Percentiles rank a stretch among this genome's conserved stretches.
Evolutionary conservation across 2,113 vertebrate species (phyloP).

Genomic region (Dissostichus mawsoni): DNA sequence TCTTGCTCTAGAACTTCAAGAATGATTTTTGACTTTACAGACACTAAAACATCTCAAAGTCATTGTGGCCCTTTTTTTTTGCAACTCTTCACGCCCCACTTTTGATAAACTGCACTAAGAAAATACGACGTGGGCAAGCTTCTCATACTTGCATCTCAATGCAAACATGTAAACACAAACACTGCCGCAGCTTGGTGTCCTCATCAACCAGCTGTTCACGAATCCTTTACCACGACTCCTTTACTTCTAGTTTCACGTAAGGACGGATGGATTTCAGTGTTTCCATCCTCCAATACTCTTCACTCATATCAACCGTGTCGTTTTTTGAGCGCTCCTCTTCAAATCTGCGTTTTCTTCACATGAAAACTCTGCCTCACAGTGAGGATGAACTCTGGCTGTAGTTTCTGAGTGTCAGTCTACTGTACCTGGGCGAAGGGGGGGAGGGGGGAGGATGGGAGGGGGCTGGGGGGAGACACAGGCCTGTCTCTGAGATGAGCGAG

Average conservation of each 20-base stretch:
- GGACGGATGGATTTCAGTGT: slow-evolving; percentile 39
- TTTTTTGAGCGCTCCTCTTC: slow-evolving; percentile 33
- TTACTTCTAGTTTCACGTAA: slow-evolving; percentile 23
- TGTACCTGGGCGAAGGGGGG: slow-evolving; percentile 92
- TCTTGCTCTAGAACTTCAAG: slow-evolving; percentile 48
- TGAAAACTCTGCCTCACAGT: slow-evolving; percentile 86
- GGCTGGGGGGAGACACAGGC: slow-evolving; percentile 86
- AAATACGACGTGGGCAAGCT: slow-evolving; percentile 55
- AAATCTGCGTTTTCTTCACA: not conserved
- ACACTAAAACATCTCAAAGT: slow-evolving; percentile 37
- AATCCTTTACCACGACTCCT: slow-evolving; percentile 39
- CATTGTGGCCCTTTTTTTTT: slow-evolving; percentile 30
- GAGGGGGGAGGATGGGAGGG: slow-evolving; percentile 92
- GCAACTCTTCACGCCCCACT: slow-evolving; percentile 29
- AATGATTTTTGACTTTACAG: slow-evolving; percentile 42
- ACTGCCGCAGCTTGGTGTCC: slow-evolving; percentile 49
- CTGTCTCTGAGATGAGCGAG: slow-evolving; percentile 86
- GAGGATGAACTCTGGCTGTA: slow-evolving; percentile 99
- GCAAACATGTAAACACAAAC: slow-evolving; percentile 80
- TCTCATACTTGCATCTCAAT: slow-evolving; percentile 57
- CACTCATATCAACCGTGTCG: slow-evolving; percentile 8
- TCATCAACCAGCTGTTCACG: slow-evolving; percentile 44
- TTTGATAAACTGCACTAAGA: slow-evolving; percentile 50
- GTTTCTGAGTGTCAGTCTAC: slow-evolving; percentile 93
- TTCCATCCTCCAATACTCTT: slow-evolving; percentile 19